phyloP scores from a whole-genome alignment of 2,797 vertebrate species.

The Halcyon smyrnensis region DNA sequence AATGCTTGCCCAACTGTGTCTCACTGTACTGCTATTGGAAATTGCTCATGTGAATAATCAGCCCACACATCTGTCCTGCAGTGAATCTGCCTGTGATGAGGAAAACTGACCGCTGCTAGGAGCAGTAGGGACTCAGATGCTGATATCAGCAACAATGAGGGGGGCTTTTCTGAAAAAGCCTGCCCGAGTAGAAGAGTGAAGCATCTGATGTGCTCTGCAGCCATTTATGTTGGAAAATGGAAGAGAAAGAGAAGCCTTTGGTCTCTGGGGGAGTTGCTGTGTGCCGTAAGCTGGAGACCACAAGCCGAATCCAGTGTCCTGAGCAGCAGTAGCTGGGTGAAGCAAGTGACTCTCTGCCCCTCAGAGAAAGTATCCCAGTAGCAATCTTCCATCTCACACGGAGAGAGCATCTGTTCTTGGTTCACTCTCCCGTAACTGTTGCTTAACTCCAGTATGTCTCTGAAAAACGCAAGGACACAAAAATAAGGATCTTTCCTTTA shows the following conservation, averaged over 20 bases:
- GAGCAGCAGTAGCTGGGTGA: background rate
- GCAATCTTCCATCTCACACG: background rate
- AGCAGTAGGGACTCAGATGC: background rate
- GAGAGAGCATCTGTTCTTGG: background rate
- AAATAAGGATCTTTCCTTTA: background rate
- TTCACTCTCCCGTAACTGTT: background rate
- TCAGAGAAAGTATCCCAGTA: background rate
- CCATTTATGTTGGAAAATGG: background rate
- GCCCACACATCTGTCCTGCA: slow-evolving; percentile 45
- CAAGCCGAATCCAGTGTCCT: background rate
- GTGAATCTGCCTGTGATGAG: background rate
- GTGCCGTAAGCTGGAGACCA: background rate
- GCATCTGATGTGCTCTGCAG: background rate
- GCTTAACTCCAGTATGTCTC: background rate
- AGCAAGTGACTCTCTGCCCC: background rate
- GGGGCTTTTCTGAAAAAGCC: background rate
- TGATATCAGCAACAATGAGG: background rate
- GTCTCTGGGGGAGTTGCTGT: background rate
- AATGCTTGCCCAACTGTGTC: slow-evolving; percentile 12
- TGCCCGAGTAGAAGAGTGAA: background rate
- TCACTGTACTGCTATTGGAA: background rate
- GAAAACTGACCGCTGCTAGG: background rate
- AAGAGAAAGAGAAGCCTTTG: background rate
- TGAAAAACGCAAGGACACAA: background rate
- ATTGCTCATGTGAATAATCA: background rate